Base-by-base conservation (phyloP, 2,888 invertebrate species). In the Carabus problematicus region DNA sequence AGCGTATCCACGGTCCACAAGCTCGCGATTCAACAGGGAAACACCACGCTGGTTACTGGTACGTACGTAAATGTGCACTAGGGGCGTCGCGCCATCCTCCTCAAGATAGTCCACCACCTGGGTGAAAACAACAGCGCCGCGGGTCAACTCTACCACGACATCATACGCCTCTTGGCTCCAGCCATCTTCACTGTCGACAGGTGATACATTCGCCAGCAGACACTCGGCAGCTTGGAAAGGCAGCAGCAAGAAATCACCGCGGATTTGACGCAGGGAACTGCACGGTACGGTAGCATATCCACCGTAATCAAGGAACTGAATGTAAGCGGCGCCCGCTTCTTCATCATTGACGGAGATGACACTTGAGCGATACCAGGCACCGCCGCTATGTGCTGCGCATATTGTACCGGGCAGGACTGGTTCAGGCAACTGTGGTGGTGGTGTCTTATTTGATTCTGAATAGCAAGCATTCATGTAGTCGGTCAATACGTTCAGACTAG, bases 151-250 rank as follows among this genome's bases (percentile, higher is more conserved):
- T 75, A 89, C 89, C 81, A 97, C 89, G 74, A 91, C 86, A 74
- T 89, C 87, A 70, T 88, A 88, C 63, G 95, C 93, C 78, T 93
- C 93, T 72, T 88, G 85, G 75, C 89, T 87, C 94, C 95, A 95
- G 75, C 85, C 87, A 3, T 79, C 75, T 75, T 85, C 87, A 3
- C 78, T 75, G 67, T 78, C 87, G 69, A 88, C 84, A 68, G 96
- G 93, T 81, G 88, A 88, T 75, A 97, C 87, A 82, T 95, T 91
- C n/a, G 95, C 95, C 78, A 99, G 85, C 80, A 91, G 88, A 79
- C 97, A 95, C 85, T 99, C 98, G 59, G 94, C 92, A 70, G 98
- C 95, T 88, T 98, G 98, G 88, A 98, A 98, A 64, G 98, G 98
- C 81, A 98, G 85, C 70, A 90, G 86, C 87, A 97, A 91, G 81